Evolutionary conservation across 2,797 vertebrate genomes (phyloP), one percentile per base, ranked within the genome.

Genomic region (Protosalanx chinensis): DNA sequence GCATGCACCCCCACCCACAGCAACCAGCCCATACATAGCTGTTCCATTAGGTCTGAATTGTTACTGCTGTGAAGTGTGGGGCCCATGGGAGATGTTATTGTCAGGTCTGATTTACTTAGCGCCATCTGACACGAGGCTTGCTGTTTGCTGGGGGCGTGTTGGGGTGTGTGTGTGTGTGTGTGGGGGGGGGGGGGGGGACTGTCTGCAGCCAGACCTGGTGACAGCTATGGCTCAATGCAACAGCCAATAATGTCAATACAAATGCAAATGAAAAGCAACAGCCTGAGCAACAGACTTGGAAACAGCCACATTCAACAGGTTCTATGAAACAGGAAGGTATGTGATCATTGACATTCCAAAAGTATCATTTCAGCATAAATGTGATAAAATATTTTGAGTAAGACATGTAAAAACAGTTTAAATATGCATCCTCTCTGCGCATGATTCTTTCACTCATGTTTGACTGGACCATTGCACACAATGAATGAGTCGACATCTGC

Each of bases 21-120:
- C 59, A 49, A 30, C 33, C 8, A 16, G 13, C 18, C 18, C 75
- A 56, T 51, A 29, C 51, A 30, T 27, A 32, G 89, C 91, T 90
- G 93, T 94, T 95, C 93, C 95, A 96, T 96, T 95, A 95, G 93
- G 89, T 88, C 86, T 93, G 94, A 94, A 95, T 95, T 93, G 93
- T 93, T 89, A 46, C 41, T 46, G 90, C 90, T 91, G 93, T 95
- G 95, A 95, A 93, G 85, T 93, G 93, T 92, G 84, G 92, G 91
- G 92, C 94, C 92, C 94, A 86, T 77, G 92, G 91, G 95, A 95
- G 92, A 92, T 95, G 94, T 96, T 93, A 92, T 92, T 94, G 95
- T 95, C 95, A 93, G 86, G 73, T 73, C 79, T 96, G 94, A 97
- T 97, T 97, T 96, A 96, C 91, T 94, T 78, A 80, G 69, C 82